Base-by-base conservation (phyloP, 2,888 invertebrate species). In the Chrysolina oricalcia region DNA sequence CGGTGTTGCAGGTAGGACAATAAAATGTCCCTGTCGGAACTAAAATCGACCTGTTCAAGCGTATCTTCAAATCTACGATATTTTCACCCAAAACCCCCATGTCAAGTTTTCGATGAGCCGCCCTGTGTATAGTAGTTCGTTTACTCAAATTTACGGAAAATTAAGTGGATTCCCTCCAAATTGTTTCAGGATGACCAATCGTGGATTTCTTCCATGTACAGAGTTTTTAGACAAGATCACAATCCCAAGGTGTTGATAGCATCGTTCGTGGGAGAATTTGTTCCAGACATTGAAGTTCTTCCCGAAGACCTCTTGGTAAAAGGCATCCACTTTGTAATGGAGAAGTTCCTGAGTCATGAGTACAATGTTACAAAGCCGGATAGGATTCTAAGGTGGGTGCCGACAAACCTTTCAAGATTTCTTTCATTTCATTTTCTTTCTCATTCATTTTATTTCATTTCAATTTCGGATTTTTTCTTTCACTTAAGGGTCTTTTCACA, bases 221-320 rank as follows among this genome's bases (percentile, higher is more conserved):
- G 15, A n/a, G 27, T n/a, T 8, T 27, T 9, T 10, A 27, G 10
- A 35, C 59, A 23, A 59, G 59, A n/a, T 27, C 17, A 6, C 3
- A 59, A 78, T 81, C 91, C 92, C 0, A 90, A 90, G 46, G 89
- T 93, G 9, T 84, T 95, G 13, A 90, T 92, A 68, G 93, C 91
- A 0, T 94, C 94, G 94, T 89, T 94, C 17, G 90, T 90, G 63
- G 94, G 94, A 11, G 88, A 90, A 27, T 90, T 91, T 78, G 93
- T 94, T 4, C 90, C 91, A 72, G 86, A 90, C 66, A 91, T 94
- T 89, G 95, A 95, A 85, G 87, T 86, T 0, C 84, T 92, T 68
- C 84, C 90, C 0, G 90, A 92, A 65, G 89, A 91, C 70, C 88
- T 93, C 5, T 82, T 87, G n/a, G 84, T 87, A 35, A 85, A 89